Conservation (phyloP, 2,888 invertebrate species). For the Callyntrura sp. region DNA sequence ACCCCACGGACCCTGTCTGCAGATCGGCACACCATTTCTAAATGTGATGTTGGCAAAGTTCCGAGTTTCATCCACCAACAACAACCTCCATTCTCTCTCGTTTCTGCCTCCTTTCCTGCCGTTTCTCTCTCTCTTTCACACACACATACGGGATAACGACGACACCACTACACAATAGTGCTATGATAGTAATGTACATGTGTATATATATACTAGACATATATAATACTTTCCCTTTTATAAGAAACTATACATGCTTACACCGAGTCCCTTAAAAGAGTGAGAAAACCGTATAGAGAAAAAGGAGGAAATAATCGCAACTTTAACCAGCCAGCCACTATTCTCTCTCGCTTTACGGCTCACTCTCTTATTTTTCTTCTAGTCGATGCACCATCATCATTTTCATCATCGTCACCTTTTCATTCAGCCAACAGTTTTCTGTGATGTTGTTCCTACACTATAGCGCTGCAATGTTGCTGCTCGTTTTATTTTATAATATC, state of each 20-base stretch:
- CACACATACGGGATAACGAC: slow-evolving; percentile 21
- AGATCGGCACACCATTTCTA: slow-evolving; percentile 75
- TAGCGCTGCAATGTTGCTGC: too few species aligned
- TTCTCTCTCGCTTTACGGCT: slow-evolving; percentile 5
- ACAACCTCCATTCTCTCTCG: slow-evolving; percentile 55
- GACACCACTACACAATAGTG: slow-evolving; percentile 12
- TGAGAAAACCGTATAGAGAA: not conserved
- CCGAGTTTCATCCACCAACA: slow-evolving; percentile 60
- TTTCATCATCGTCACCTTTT: not conserved
- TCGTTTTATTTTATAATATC: not conserved
- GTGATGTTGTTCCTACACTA: slow-evolving; percentile 16
- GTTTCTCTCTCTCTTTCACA: not conserved
- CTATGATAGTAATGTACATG: not conserved
- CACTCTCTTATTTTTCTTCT: slow-evolving; percentile 2
- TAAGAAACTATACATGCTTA: not conserved
- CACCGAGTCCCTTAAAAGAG: not conserved
- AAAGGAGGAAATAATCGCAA: slow-evolving; percentile 31
- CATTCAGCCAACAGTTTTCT: slow-evolving; percentile 16
- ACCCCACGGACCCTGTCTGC: slow-evolving; percentile 72
- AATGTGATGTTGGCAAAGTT: slow-evolving; percentile 77
- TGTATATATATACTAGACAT: too few species aligned
- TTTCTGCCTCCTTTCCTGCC: not conserved
- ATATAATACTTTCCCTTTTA: not conserved
- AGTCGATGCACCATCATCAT: slow-evolving; percentile 30
- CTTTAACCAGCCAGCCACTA: slow-evolving; percentile 28